Evolutionary conservation across 2,797 vertebrate species (phyloP), one percentile per base, ranked within the genome.

Genomic region (Argyrosomus regius): DNA sequence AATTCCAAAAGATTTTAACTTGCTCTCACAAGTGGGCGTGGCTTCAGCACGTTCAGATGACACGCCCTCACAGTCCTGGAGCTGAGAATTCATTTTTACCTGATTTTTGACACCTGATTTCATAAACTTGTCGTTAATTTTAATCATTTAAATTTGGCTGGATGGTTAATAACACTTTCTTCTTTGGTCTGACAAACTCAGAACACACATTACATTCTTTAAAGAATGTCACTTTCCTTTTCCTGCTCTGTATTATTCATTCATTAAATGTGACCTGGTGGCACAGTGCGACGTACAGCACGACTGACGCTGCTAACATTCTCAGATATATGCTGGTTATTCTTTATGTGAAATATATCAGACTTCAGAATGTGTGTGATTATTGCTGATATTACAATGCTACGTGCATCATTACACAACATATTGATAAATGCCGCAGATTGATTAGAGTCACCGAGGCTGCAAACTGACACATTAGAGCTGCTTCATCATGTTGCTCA

Each of bases 251-350:
- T 4, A 41, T 54, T 39, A 4, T 49, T 3, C 52, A 20, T 53
- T 53, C 39, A 61, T 62, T 46, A 58, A 26, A 49, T 59, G 43
- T 58, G n/a, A 75, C 16, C 45, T 57, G 26, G 20, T 3, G 26
- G 28, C 45, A 59, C 0, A 50, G 35, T 41, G 35, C 12, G 13
- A 3, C 6, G 57, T 39, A 12, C 4, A 39, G 31, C 7, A 58
- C 28, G 5, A 6, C 31, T 31, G 31, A 31, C 11, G 18, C 31
- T 59, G 57, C 45, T 48, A 64, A 41, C 9, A 69, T 12, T 6
- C 66, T 68, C 9, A 43, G 7, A 17, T 3, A 45, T 12, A 56
- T 9, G 35, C 39, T 26, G 43, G 16, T 28, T 14, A 9, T 39
- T 54, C 4, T 54, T 67, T 43, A 3, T 8, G 20, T 28, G 20